Conservation (phyloP, 2,113 vertebrate species). For the Carlito syrichta region DNA sequence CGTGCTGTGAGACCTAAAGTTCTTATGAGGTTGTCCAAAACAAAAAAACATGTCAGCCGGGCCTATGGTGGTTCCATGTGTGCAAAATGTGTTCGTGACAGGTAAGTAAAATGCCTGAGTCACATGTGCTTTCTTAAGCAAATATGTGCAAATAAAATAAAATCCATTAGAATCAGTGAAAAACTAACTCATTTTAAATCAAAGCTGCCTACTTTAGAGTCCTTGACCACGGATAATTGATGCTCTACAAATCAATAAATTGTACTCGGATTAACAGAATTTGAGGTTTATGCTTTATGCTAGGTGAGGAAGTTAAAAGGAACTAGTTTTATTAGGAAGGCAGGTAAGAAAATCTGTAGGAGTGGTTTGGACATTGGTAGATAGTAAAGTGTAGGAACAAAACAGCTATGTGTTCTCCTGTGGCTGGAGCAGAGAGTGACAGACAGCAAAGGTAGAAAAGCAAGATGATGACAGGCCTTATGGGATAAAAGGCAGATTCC, state of each 20-base stretch:
- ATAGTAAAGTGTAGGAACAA: not conserved
- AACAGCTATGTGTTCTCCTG: not conserved
- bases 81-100: conserved; percentile 97
- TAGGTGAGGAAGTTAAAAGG: not conserved
- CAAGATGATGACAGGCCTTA: not conserved
- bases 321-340: not conserved
- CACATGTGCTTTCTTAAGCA: not conserved
- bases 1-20: conserved; percentile 97
- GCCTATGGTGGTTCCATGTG: conserved; percentile 99
- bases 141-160: too few species aligned
- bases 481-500: not conserved
- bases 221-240: not conserved
- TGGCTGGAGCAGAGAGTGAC: not conserved
- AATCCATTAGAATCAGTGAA: too few species aligned
- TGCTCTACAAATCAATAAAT: not conserved
- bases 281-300: not conserved
- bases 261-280: not conserved
- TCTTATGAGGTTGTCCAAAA: conserved; percentile 98
- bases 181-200: not conserved
- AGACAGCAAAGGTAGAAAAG: not conserved
- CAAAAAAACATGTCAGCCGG: conserved; percentile 97
- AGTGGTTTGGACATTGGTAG: not conserved
- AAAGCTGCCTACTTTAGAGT: not conserved
- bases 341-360: not conserved
- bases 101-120: conserved; percentile 81